A percentile compares a stretch with the other conserved stretches of the same genome.
These are phyloP conservation scores for Diachrysia chrysitis DNA, from an alignment of 2,888 invertebrate species.

Conservation along the genomic window DNA sequence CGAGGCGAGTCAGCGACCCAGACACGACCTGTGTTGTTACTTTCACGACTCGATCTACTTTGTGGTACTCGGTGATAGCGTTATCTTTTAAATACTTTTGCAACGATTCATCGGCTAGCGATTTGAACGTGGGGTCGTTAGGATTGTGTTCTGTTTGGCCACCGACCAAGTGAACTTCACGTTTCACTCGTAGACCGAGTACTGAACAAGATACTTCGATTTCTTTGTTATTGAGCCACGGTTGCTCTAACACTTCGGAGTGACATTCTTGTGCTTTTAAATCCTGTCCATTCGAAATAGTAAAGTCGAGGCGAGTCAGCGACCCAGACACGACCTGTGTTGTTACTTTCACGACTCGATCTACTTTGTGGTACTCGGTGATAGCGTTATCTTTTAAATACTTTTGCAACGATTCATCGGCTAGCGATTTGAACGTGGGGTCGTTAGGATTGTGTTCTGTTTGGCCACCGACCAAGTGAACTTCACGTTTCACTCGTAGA, in stretches of 20 bases:
- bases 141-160: no score
- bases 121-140: no score
- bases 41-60: no score
- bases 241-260: constrained; percentile 35
- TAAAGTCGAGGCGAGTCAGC: constrained; percentile 33
- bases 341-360: constrained; percentile 19
- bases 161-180: no score
- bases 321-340: constrained; percentile 58
- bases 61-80: no score
- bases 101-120: no score
- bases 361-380: constrained; percentile 32
- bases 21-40: no score
- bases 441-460: constrained; percentile 5
- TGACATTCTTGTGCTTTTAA: constrained; percentile 6
- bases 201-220: constrained; percentile 28
- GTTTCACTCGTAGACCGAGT: constrained; percentile 28
- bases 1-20: no score
- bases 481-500: neutral
- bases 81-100: no score
- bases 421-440: constrained; percentile 3
- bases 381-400: neutral
- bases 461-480: neutral
- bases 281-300: neutral
- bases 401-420: constrained; percentile 24
- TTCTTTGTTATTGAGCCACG: constrained; percentile 46